Conservation (phyloP, 2,797 vertebrate genomes). For the Aulostomus chinensis region DNA sequence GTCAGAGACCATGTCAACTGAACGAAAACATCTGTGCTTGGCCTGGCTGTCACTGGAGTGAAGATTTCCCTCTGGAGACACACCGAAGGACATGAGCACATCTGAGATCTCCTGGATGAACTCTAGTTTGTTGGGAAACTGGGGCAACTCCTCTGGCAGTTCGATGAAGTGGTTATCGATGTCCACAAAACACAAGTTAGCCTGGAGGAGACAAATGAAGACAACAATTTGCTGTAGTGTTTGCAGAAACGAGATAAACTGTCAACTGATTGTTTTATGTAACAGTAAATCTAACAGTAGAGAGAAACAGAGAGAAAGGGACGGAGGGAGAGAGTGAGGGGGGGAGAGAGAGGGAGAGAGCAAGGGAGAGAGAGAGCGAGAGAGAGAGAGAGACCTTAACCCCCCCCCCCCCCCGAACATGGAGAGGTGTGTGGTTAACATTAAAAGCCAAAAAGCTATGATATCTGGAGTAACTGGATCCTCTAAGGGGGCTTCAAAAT, state of each 20-base stretch:
- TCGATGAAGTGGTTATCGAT: constrained; percentile 99
- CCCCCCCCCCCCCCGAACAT: background rate
- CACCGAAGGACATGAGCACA: constrained; percentile 90
- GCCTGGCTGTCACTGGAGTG: constrained; percentile 87
- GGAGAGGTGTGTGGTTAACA: constrained; percentile 8
- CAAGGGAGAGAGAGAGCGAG: too few species aligned
- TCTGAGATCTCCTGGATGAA: constrained; percentile 98
- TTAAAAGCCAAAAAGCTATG: constrained; percentile 9
- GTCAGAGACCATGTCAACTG: constrained; percentile 89
- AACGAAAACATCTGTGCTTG: constrained; percentile 84
- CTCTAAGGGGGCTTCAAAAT: background rate
- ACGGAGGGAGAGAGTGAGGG: too few species aligned
- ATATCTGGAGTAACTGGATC: constrained; percentile 5
- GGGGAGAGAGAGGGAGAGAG: too few species aligned
- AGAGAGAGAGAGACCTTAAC: too few species aligned
- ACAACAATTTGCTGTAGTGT: too few species aligned
- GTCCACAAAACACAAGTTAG: constrained; percentile 98
- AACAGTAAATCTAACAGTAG: too few species aligned
- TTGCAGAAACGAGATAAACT: too few species aligned
- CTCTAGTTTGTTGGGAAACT: constrained; percentile 99
- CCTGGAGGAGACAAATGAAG: constrained; percentile 72
- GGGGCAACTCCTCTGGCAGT: constrained; percentile 95
- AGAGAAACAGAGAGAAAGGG: too few species aligned
- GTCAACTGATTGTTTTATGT: too few species aligned
- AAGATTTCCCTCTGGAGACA: constrained; percentile 91